Conservation (phyloP, 2,888 invertebrate species). For the Cordylochernes scorpioides region DNA sequence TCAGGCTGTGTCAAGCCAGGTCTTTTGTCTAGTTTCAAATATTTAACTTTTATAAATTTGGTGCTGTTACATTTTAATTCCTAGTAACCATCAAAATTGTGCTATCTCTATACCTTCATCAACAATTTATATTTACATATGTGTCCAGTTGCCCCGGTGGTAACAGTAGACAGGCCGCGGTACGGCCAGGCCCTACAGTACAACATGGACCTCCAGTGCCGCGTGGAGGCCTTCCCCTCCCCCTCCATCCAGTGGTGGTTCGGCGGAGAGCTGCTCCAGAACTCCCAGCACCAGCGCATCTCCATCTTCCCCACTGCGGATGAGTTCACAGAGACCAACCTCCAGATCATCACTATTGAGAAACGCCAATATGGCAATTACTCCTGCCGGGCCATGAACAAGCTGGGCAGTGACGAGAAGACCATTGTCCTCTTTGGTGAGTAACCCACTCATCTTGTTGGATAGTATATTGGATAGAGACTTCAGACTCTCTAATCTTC, state of each 20-base stretch:
- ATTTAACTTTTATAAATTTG: too few relatives aligned
- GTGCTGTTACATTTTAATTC: too few relatives aligned
- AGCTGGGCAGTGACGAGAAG: slow-evolving; percentile 51
- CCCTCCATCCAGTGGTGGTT: slow-evolving; percentile 77
- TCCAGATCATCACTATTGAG: slow-evolving; percentile 66
- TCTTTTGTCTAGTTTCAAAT: too few relatives aligned
- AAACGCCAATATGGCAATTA: slow-evolving; percentile 61
- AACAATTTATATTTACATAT: neutral
- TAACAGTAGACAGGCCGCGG: slow-evolving; percentile 41
- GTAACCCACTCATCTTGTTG: too few relatives aligned
- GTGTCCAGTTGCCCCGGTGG: slow-evolving; percentile 39
- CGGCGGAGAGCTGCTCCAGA: slow-evolving; percentile 44
- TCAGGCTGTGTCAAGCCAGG: too few relatives aligned
- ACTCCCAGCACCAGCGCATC: slow-evolving; percentile 70
- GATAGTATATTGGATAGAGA: too few relatives aligned
- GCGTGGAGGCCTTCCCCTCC: slow-evolving; percentile 76
- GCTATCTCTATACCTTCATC: too few relatives aligned
- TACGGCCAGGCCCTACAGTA: slow-evolving; percentile 67
- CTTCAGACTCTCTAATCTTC: too few relatives aligned
- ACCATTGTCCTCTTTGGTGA: slow-evolving; percentile 54
- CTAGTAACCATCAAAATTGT: too few relatives aligned
- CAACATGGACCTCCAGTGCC: slow-evolving; percentile 79
- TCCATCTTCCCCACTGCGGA: slow-evolving; percentile 74
- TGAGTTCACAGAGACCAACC: slow-evolving; percentile 66
- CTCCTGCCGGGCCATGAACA: slow-evolving; percentile 62